A percentile compares a stretch with the other conserved stretches of the same genome.
These are phyloP conservation scores for Notoglanidium macrostoma DNA, from an alignment of 2,797 vertebrate genomes.

Conservation along the genomic window DNA sequence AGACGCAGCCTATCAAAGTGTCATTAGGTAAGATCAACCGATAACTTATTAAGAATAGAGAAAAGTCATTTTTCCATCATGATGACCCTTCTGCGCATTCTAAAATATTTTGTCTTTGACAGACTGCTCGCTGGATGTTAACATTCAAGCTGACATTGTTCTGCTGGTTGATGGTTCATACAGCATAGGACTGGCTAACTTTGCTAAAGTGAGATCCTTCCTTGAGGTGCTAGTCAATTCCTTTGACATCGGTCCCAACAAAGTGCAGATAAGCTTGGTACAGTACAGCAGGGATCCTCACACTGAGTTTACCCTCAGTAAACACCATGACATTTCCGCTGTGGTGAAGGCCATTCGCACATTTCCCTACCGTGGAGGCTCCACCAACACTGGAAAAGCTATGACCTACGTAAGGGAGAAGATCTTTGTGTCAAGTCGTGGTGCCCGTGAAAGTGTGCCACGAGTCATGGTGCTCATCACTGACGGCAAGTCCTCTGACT, in stretches of 20 bases:
- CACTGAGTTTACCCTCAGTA: constrained; percentile 94
- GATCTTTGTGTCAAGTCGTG: constrained; percentile 84
- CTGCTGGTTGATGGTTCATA: constrained; percentile 98
- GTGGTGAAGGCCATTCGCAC: constrained; percentile 90
- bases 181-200: constrained; percentile 97
- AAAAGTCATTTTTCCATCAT: neutral
- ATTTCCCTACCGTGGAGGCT: constrained; percentile 97
- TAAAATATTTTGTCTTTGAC: constrained; percentile 60
- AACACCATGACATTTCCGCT: constrained; percentile 84
- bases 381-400: constrained; percentile 97
- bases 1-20: constrained; percentile 92
- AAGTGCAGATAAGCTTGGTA: constrained; percentile 96
- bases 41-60: neutral
- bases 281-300: constrained; percentile 96
- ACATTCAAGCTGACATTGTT: constrained; percentile 97
- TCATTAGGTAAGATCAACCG: constrained; percentile 80
- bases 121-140: constrained; percentile 96
- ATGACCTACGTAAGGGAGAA: constrained; percentile 96
- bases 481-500: constrained; percentile 97
- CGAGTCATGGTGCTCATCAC: constrained; percentile 99
- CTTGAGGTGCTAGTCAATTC: constrained; percentile 94
- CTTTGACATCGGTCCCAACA: constrained; percentile 89
- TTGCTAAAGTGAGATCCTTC: constrained; percentile 97
- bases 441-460: constrained; percentile 89
- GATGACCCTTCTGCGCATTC: neutral